These are phyloP conservation scores for Encarsia formosa DNA, from an alignment of 2,888 invertebrate species.

Conservation along the genomic window DNA sequence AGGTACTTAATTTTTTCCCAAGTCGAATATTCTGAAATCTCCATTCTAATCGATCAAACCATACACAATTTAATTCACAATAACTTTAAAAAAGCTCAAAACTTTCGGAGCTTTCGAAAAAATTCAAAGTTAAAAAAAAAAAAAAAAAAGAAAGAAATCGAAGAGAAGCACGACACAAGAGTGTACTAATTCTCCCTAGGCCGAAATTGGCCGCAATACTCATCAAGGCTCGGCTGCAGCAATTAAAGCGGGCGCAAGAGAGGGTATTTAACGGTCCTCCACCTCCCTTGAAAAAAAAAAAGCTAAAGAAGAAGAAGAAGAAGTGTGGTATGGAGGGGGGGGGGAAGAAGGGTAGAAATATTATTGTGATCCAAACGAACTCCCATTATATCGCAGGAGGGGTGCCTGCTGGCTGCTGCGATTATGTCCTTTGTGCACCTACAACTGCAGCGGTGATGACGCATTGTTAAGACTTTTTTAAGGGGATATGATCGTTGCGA, in stretches of 20 bases:
- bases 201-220: slow-evolving; percentile 18
- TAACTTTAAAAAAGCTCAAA: too few species aligned
- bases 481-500: slow-evolving; percentile 11
- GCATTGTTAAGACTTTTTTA: slow-evolving; percentile 50
- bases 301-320: slow-evolving; percentile 2
- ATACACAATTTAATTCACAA: too few species aligned
- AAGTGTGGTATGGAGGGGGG: slow-evolving; percentile 2
- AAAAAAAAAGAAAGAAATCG: too few species aligned
- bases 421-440: slow-evolving; percentile 51
- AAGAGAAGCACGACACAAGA: too few species aligned
- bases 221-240: neutral
- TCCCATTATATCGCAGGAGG: slow-evolving; percentile 47
- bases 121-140: too few species aligned
- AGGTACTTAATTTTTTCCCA: too few species aligned
- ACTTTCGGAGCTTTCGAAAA: too few species aligned
- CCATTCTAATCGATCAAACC: too few species aligned
- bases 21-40: too few species aligned
- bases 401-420: slow-evolving; percentile 35
- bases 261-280: slow-evolving; percentile 15
- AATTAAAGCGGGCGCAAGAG: slow-evolving; percentile 8
- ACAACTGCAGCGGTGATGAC: slow-evolving; percentile 46
- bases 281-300: neutral
- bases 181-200: slow-evolving; percentile 25
- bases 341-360: slow-evolving; percentile 33
- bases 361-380: slow-evolving; percentile 53